Percentiles rank a stretch among this genome's conserved stretches.
Evolutionary conservation across 2,888 invertebrate species (phyloP).

Genomic region (Leptura quadrifasciata): DNA sequence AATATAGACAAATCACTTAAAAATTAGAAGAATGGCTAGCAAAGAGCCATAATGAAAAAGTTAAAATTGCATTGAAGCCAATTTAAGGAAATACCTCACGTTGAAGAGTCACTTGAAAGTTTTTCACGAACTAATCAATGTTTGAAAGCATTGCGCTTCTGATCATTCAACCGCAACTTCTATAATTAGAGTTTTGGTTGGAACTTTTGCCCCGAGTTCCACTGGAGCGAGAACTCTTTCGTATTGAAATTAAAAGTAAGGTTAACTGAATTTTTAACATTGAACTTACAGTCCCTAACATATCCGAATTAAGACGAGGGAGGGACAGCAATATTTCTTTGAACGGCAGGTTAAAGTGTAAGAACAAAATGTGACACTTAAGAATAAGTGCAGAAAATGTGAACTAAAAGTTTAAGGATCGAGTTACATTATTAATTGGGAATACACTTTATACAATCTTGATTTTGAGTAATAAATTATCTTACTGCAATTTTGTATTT

Average conservation of each 20-base stretch:
- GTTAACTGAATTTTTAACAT: constrained; percentile 31
- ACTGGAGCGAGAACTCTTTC: constrained; percentile 51
- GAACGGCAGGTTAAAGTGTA: too few species aligned
- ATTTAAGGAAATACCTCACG: constrained; percentile 68
- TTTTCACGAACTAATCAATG: constrained; percentile 70
- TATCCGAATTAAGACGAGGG: not conserved
- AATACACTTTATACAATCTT: too few species aligned
- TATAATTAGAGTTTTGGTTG: constrained; percentile 66
- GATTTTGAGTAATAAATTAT: too few species aligned
- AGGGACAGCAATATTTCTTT: too few species aligned
- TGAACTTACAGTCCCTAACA: not conserved
- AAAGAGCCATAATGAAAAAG: constrained; percentile 65
- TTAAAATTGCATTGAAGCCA: constrained; percentile 67
- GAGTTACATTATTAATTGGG: too few species aligned
- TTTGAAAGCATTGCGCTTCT: constrained; percentile 65
- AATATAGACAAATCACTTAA: constrained; percentile 36
- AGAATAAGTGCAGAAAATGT: too few species aligned
- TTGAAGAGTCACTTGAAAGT: constrained; percentile 67
- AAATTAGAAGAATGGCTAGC: constrained; percentile 41
- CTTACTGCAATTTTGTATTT: too few species aligned
- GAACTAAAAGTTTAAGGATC: too few species aligned
- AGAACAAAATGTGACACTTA: too few species aligned
- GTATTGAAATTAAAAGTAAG: constrained; percentile 39
- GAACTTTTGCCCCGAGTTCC: constrained; percentile 34
- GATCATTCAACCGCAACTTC: constrained; percentile 66